These are phyloP conservation scores for Phataginus tetradactyla DNA, from an alignment of 2,797 vertebrate genomes.

Conservation along the genomic window DNA sequence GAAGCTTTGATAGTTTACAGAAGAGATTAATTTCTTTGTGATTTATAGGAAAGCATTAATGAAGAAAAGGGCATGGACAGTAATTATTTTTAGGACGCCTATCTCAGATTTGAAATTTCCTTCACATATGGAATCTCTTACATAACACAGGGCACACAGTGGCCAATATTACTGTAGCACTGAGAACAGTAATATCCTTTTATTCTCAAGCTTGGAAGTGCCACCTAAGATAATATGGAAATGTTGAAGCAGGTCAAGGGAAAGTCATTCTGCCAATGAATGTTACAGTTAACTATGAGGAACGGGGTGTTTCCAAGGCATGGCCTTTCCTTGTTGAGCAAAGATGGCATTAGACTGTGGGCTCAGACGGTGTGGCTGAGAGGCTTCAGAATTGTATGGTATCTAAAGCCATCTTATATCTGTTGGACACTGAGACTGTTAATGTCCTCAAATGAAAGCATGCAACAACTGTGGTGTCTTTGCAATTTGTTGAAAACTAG, in stretches of 20 bases:
- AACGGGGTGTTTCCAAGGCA: neutral
- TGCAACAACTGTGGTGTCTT: neutral
- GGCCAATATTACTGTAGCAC: neutral
- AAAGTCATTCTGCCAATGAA: neutral
- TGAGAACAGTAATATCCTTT: neutral
- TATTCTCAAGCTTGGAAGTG: neutral
- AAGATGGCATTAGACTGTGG: neutral
- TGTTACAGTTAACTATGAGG: neutral
- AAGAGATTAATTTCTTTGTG: neutral
- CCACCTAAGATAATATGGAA: neutral
- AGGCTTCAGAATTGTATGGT: neutral
- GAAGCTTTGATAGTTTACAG: neutral
- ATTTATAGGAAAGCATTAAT: neutral
- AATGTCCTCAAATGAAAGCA: neutral
- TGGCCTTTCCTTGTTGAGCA: conserved; percentile 15
- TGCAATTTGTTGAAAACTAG: neutral
- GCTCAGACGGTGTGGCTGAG: neutral
- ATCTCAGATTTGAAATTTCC: neutral
- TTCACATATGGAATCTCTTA: neutral
- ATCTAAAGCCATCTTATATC: neutral
- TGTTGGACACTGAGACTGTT: neutral
- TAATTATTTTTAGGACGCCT: neutral
- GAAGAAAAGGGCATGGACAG: neutral
- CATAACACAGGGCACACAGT: neutral
- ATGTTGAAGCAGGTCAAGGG: neutral